Base-by-base conservation (phyloP, 2,113 vertebrate genomes). In the Nothocercus julius region DNA sequence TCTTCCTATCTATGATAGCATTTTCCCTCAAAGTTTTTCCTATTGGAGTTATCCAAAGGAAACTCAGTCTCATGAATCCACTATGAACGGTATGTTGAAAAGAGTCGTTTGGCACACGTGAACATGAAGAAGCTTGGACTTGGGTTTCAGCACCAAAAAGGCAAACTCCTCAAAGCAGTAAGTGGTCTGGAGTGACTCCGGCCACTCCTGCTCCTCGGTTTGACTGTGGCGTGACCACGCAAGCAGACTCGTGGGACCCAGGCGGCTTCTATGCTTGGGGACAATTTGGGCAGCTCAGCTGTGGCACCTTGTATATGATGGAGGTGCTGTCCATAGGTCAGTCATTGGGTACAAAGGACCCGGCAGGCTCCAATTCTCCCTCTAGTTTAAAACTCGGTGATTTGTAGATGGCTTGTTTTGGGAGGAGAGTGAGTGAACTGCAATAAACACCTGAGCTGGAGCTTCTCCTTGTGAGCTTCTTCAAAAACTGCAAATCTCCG, bases 141-240 rank as follows among this genome's bases (percentile, higher is more conserved):
- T 88, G 1, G 0, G 0, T 45, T 90, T 93, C 69, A 82, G 53
- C 66, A 78, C 42, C 64, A 53, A 32, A 91, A 75, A 51, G 27
- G 34, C 22, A 19, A 22, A 18, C 13, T 3, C 38, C 93, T 64
- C 10, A 11, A 28, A 68, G 27, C n/a, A 66, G 40, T 44, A 27
- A 7, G 44, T 82, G 40, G 22, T 75, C 24, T 13, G 42, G 44
- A 53, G 25, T 51, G 47, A 69, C 30, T 30, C 21, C 20, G 45
- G 20, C 27, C 3, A 1, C 22, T 42, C 1, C 0, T 32, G 27
- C 62, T 58, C 25, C 6, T 54, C 2, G 0, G 7, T n/a, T 42
- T 54, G 15, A 13, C 38, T n/a, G 38, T 42, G 34, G 47, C 14
- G 68, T 14, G 47, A 42, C 28, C 32, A n/a, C n/a, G n/a, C 34